Conservation (phyloP, 2,888 invertebrate genomes). For the Hipparchia sbordonii region DNA sequence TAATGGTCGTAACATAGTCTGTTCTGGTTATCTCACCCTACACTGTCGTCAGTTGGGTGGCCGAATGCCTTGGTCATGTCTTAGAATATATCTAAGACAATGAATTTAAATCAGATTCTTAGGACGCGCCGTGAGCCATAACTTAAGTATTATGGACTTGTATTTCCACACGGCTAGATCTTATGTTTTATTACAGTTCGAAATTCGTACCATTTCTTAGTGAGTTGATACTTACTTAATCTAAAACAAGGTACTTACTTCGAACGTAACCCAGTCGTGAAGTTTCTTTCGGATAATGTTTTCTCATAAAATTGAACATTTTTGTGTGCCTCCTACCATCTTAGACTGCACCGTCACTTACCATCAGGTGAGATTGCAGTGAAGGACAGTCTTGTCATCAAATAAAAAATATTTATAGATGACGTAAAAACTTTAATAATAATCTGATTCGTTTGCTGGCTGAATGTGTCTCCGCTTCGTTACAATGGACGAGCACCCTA, state of each 20-base stretch:
- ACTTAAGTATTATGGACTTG: conserved; percentile 21
- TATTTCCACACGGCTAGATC: conserved; percentile 13
- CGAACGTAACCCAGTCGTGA: neutral
- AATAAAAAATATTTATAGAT: too few species aligned
- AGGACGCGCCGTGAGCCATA: conserved; percentile 20
- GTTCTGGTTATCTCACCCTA: neutral
- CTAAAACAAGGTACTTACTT: neutral
- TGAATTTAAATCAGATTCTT: conserved; percentile 19
- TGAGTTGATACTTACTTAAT: conserved; percentile 3
- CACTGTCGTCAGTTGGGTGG: neutral
- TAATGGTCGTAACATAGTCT: neutral
- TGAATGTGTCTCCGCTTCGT: too few species aligned
- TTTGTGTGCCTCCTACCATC: neutral
- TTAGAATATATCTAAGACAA: conserved; percentile 21
- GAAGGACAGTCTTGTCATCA: too few species aligned
- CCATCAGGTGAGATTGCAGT: too few species aligned
- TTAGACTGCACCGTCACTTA: too few species aligned
- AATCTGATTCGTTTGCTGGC: too few species aligned
- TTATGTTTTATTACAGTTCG: conserved; percentile 11
- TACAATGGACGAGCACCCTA: too few species aligned
- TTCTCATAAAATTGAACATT: neutral
- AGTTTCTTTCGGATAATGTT: neutral
- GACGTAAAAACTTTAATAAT: too few species aligned
- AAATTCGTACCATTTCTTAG: conserved; percentile 15
- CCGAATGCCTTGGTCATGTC: conserved; percentile 8